phyloP scores from a whole-genome alignment of 2,888 invertebrate species.

The Aspidiotus rigidus region DNA sequence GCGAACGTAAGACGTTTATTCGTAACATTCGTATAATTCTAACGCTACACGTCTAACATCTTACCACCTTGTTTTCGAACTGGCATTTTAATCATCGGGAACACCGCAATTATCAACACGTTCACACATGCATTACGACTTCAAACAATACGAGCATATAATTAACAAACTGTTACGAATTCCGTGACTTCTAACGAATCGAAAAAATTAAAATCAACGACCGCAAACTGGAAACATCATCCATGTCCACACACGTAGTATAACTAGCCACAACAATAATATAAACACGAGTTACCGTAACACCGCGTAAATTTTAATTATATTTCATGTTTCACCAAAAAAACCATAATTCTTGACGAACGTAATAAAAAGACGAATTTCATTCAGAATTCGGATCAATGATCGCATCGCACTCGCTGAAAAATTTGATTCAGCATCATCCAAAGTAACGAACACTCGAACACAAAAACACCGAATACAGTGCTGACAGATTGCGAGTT shows the following conservation, averaged over 20 bases:
- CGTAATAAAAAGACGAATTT: not conserved
- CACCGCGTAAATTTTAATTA: not conserved
- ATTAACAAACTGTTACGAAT: not conserved
- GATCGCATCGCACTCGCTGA: slow-evolving; percentile 19
- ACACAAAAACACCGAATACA: slow-evolving; percentile 14
- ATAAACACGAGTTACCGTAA: not conserved
- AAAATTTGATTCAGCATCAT: slow-evolving; percentile 20
- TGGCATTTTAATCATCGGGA: slow-evolving; percentile 26
- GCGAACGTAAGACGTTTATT: not conserved
- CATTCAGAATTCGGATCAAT: slow-evolving; percentile 25
- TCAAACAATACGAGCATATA: slow-evolving; percentile 8
- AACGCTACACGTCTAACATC: not conserved
- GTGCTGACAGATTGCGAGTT: not conserved
- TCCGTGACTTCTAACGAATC: not conserved
- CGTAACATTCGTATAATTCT: not conserved
- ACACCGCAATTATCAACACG: slow-evolving; percentile 14
- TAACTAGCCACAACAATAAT: not conserved
- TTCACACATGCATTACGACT: slow-evolving; percentile 17
- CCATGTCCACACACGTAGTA: not conserved
- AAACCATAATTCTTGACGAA: not conserved
- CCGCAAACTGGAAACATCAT: slow-evolving; percentile 2
- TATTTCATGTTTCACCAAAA: not conserved
- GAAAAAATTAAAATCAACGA: slow-evolving; percentile 3
- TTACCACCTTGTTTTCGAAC: slow-evolving; percentile 33
- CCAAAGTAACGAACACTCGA: slow-evolving; percentile 9